Percentiles rank a stretch among this genome's conserved stretches.
These are phyloP conservation scores for Blennius ocellaris DNA, from an alignment of 2,113 vertebrate species.

Conservation along the genomic window DNA sequence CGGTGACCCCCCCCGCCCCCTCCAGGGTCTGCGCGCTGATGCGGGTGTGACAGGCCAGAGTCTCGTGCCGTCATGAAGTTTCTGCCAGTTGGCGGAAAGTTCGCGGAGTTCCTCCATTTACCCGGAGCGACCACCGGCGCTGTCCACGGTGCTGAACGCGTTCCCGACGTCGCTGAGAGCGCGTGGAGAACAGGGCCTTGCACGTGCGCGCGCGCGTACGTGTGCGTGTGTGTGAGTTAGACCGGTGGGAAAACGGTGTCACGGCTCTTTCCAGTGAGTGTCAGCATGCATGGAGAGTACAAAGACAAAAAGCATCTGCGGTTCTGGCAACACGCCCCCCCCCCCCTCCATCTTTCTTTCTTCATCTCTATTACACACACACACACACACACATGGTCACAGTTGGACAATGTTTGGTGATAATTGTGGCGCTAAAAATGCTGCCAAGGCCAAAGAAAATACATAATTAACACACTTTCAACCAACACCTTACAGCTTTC, in stretches of 20 bases:
- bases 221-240: constrained; percentile 11
- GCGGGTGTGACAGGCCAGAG: constrained; percentile 6
- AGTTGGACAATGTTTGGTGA: constrained; percentile 55
- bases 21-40: background rate
- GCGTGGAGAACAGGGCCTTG: background rate
- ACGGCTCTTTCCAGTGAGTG: constrained; percentile 57
- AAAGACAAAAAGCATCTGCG: constrained; percentile 71
- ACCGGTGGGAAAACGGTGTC: constrained; percentile 70
- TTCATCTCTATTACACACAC: background rate
- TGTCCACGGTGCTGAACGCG: constrained; percentile 41
- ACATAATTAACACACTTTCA: background rate
- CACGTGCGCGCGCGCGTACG: background rate
- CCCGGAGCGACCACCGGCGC: background rate
- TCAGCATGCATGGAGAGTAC: constrained; percentile 70
- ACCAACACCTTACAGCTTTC: too few relatives aligned
- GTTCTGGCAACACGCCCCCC: constrained; percentile 57
- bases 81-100: background rate
- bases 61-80: background rate
- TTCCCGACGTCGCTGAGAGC: constrained; percentile 36
- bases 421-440: constrained; percentile 66
- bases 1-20: constrained; percentile 22
- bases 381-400: constrained; percentile 4
- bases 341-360: background rate
- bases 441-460: constrained; percentile 16
- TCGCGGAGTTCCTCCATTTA: background rate